A percentile compares a stretch with the other conserved stretches of the same genome.
Conservation (phyloP, 2,797 vertebrate genomes). For the Thamnophis elegans region DNA sequence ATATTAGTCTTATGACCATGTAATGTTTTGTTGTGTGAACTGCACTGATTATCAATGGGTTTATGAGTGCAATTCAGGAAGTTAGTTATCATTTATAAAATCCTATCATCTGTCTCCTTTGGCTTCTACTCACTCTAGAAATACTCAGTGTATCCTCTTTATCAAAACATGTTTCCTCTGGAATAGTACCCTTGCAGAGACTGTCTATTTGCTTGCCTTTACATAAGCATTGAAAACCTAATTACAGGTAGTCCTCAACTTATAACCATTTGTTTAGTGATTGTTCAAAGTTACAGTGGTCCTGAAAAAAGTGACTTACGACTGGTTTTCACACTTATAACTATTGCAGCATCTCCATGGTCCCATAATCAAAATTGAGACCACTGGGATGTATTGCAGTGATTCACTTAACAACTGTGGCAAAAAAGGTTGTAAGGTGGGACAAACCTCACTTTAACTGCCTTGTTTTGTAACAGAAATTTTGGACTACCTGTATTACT, state of each 20-base stretch:
- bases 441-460: not conserved
- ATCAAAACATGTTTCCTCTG: not conserved
- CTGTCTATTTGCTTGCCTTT: not conserved
- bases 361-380: not conserved
- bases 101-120: not conserved
- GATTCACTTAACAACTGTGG: not conserved
- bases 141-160: not conserved
- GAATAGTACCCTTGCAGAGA: not conserved
- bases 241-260: not conserved
- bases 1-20: not conserved
- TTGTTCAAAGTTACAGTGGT: not conserved
- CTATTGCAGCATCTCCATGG: not conserved
- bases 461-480: not conserved
- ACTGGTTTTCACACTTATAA: not conserved
- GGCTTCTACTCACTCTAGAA: not conserved
- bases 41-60: not conserved
- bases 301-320: not conserved
- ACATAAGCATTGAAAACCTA: not conserved
- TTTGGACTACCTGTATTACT: not conserved
- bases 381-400: not conserved
- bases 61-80: not conserved
- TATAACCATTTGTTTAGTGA: not conserved
- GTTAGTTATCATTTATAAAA: not conserved
- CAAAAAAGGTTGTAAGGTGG: not conserved
- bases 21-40: not conserved